phyloP scores from a whole-genome alignment of 2,888 invertebrate genomes.

The Andrena flavipes region DNA sequence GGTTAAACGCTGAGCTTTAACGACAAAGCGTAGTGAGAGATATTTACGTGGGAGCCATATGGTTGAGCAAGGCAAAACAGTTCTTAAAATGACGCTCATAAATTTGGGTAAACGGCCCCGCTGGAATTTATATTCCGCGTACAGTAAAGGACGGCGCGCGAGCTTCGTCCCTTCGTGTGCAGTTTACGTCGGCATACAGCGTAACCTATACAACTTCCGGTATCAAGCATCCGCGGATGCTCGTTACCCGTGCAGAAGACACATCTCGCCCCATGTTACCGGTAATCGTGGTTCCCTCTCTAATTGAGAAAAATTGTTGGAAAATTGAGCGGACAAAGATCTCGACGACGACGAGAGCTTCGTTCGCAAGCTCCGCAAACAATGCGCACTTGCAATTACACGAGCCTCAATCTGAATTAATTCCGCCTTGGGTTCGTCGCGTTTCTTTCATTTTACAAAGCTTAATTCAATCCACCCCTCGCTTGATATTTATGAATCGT shows the following conservation, averaged over 20 bases:
- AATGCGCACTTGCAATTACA: slow-evolving; percentile 6
- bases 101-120: slow-evolving; percentile 72
- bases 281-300: slow-evolving; percentile 6
- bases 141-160: slow-evolving; percentile 45
- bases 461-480: background rate
- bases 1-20: slow-evolving; percentile 64
- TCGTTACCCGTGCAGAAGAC: slow-evolving; percentile 52
- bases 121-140: slow-evolving; percentile 73
- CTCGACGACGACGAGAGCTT: background rate
- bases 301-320: slow-evolving; percentile 56
- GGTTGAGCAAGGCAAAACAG: slow-evolving; percentile 73
- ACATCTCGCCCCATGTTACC: slow-evolving; percentile 29
- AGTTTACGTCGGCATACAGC: slow-evolving; percentile 56
- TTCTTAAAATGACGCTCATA: slow-evolving; percentile 76
- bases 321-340: slow-evolving; percentile 2
- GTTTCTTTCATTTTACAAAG: background rate
- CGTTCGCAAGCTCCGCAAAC: background rate
- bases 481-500: background rate
- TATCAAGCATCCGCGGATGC: slow-evolving; percentile 52
- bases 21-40: slow-evolving; percentile 59
- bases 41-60: slow-evolving; percentile 72
- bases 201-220: slow-evolving; percentile 54
- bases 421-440: background rate
- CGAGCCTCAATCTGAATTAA: slow-evolving; percentile 10
- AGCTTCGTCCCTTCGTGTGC: slow-evolving; percentile 47